phyloP scores from a whole-genome alignment of 1,140 invertebrate genomes.

The Aricia agestis region DNA sequence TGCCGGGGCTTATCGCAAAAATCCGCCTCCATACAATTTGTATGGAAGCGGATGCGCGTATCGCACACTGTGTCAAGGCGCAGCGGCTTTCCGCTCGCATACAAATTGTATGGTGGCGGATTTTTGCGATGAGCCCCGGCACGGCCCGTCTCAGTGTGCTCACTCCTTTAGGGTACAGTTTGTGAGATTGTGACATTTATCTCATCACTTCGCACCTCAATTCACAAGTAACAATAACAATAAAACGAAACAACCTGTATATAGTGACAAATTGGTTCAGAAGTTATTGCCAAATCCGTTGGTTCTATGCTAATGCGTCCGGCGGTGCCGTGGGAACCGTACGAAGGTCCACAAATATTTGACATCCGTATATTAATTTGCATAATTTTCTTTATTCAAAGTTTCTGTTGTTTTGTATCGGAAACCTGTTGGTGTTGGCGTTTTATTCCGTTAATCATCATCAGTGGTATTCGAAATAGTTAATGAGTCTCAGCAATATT shows the following conservation, averaged over 20 bases:
- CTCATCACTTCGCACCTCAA: neutral
- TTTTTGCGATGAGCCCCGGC: too few relatives aligned
- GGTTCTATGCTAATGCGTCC: conserved; percentile 24
- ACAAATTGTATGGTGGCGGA: too few relatives aligned
- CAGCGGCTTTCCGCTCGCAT: too few relatives aligned
- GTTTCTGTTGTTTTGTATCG: conserved; percentile 16
- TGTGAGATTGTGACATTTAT: neutral
- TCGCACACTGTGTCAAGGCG: too few relatives aligned
- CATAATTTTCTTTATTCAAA: conserved; percentile 23
- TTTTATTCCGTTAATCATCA: neutral
- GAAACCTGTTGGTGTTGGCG: neutral
- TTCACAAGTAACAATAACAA: neutral
- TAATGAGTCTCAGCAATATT: too few relatives aligned
- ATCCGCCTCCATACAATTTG: too few relatives aligned
- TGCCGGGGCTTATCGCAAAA: too few relatives aligned
- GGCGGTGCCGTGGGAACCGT: conserved; percentile 23
- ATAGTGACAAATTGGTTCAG: conserved; percentile 14
- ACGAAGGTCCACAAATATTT: conserved; percentile 15
- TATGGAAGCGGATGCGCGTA: too few relatives aligned
- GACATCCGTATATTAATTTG: conserved; percentile 19
- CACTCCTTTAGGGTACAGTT: too few relatives aligned
- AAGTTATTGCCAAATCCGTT: conserved; percentile 8
- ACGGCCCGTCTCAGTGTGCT: too few relatives aligned
- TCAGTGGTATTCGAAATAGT: neutral
- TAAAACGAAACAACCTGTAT: neutral